Evolutionary conservation across 2,113 vertebrate species (phyloP).

Genomic region (Podocnemis expansa): DNA sequence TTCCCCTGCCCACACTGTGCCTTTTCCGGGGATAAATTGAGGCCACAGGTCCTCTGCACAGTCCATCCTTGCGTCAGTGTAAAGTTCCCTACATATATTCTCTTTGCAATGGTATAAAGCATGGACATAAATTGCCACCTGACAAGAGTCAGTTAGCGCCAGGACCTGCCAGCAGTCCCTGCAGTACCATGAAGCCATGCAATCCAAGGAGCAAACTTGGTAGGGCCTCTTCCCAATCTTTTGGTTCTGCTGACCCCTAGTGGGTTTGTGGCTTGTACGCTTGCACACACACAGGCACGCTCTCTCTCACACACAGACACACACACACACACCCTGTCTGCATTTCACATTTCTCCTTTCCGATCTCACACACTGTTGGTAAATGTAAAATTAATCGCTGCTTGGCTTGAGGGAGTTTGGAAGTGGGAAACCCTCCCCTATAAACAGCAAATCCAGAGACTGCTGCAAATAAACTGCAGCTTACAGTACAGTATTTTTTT

Average conservation of each 20-base stretch:
- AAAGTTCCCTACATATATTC: background rate
- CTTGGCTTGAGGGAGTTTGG: rapidly evolving
- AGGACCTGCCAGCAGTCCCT: background rate
- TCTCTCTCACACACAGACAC: background rate
- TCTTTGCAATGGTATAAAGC: background rate
- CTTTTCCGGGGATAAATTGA: background rate
- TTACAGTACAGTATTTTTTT: background rate
- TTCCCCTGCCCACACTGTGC: background rate
- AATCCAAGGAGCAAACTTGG: background rate
- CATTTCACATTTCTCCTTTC: background rate
- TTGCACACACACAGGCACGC: background rate
- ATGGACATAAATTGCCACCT: background rate
- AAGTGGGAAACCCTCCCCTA: background rate
- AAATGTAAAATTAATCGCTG: background rate
- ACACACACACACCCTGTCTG: rapidly evolving
- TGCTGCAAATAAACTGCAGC: background rate
- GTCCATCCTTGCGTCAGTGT: background rate
- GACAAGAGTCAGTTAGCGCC: background rate
- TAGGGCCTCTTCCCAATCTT: background rate
- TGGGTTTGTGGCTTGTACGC: constrained; percentile 3
- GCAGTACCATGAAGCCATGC: background rate
- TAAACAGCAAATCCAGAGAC: background rate
- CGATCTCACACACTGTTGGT: rapidly evolving
- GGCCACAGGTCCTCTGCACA: background rate
- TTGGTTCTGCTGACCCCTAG: constrained; percentile 59